Percentiles rank a stretch among this genome's conserved stretches.
Conservation (phyloP, 2,113 vertebrate genomes). For the Machaerirhynchus nigripectus region DNA sequence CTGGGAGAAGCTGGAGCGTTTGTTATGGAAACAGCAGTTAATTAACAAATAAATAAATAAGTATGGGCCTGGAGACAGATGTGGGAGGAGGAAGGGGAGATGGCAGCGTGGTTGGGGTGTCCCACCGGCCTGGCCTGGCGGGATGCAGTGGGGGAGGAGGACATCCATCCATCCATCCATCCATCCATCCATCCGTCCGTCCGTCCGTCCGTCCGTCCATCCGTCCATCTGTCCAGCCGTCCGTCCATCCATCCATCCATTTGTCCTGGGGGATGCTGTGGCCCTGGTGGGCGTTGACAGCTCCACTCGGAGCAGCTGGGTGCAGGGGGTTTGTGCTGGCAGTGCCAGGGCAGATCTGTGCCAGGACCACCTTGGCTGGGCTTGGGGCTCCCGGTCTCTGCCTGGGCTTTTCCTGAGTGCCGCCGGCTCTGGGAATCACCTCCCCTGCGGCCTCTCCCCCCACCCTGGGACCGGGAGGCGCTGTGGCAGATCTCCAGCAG, state of each 20-base stretch:
- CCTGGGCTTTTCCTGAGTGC: background rate
- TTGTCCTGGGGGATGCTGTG: background rate
- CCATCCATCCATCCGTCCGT: background rate
- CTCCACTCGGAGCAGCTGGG: accelerated
- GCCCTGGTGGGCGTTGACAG: accelerated
- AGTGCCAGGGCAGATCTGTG: accelerated
- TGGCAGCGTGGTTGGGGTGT: background rate
- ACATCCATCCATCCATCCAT: background rate
- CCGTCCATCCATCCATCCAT: background rate
- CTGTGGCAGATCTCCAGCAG: accelerated
- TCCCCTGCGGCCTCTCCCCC: accelerated
- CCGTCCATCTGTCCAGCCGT: background rate
- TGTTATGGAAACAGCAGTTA: constrained; percentile 76
- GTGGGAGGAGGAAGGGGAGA: constrained; percentile 15
- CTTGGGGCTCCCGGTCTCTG: accelerated
- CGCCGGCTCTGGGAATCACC: background rate
- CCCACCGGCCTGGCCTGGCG: background rate
- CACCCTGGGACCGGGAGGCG: accelerated
- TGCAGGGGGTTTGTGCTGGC: background rate
- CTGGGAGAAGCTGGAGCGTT: constrained; percentile 65
- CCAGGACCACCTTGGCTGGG: background rate
- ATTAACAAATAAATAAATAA: constrained; percentile 72
- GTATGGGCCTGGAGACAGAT: constrained; percentile 47
- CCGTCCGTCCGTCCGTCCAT: background rate
- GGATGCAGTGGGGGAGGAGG: background rate